Percentiles rank a stretch among this genome's conserved stretches.
Conservation (phyloP, 2,888 invertebrate genomes). For the Tanypteryx hageni region DNA sequence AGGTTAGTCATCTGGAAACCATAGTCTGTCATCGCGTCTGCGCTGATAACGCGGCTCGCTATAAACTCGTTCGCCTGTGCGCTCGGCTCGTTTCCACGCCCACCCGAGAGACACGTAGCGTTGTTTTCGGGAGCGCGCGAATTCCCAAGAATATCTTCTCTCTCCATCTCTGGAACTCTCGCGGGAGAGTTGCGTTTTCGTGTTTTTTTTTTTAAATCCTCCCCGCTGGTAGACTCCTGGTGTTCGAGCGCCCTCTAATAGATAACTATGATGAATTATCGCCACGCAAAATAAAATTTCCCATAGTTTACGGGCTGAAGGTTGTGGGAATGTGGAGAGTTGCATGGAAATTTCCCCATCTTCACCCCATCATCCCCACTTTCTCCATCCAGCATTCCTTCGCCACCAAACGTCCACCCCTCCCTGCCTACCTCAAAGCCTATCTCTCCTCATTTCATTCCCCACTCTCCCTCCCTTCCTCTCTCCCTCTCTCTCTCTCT, state of each 20-base stretch:
- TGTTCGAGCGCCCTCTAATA: neutral
- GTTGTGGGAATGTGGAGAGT: neutral
- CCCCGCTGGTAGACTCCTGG: neutral
- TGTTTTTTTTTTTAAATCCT: neutral
- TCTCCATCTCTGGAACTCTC: neutral
- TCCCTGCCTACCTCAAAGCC: neutral
- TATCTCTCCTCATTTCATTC: too few relatives aligned
- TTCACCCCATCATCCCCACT: too few relatives aligned
- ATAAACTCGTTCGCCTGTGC: neutral
- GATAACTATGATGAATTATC: constrained; percentile 14
- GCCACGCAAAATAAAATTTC: neutral
- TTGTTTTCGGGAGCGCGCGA: neutral
- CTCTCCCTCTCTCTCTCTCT: neutral
- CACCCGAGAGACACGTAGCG: neutral
- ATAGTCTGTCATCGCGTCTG: constrained; percentile 30
- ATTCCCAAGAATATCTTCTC: neutral
- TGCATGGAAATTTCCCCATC: neutral
- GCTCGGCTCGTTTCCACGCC: neutral
- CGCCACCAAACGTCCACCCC: neutral
- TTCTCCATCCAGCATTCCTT: too few relatives aligned
- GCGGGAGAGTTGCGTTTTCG: constrained; percentile 2
- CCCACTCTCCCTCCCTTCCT: neutral
- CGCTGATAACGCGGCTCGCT: constrained; percentile 13
- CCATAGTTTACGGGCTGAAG: neutral
- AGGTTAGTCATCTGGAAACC: constrained; percentile 29